A percentile compares a stretch with the other conserved stretches of the same genome.
These are phyloP conservation scores for Hartigia nigra DNA, from an alignment of 2,888 invertebrate species.

Conservation along the genomic window DNA sequence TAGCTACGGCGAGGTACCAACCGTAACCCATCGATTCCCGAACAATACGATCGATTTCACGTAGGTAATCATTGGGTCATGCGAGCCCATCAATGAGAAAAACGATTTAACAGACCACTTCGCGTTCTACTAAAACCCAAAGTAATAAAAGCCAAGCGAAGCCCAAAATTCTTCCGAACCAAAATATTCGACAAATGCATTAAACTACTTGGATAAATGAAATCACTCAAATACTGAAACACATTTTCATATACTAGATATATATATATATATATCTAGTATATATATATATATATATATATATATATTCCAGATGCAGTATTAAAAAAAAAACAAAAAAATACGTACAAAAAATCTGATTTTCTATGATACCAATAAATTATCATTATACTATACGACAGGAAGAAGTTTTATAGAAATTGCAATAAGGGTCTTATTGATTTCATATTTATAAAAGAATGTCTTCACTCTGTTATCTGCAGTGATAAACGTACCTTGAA, in stretches of 20 bases:
- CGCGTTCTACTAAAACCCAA: background rate
- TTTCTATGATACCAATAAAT: background rate
- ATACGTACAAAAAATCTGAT: no score
- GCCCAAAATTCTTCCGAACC: background rate
- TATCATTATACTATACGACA: background rate
- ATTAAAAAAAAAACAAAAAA: no score
- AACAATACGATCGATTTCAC: constrained; percentile 56
- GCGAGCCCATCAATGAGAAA: background rate
- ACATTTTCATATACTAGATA: no score
- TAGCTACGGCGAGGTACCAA: constrained; percentile 34
- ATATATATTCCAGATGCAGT: no score
- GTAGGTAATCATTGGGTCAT: constrained; percentile 43
- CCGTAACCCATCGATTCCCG: constrained; percentile 42
- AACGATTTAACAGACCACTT: background rate
- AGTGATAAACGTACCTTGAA: no score
- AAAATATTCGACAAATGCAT: background rate
- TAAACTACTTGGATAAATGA: background rate
- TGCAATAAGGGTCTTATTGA: background rate
- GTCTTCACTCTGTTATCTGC: background rate
- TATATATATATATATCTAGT: no score
- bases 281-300: no score
- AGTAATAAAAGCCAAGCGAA: background rate
- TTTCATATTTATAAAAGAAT: background rate
- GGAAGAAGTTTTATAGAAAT: background rate
- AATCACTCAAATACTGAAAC: no score